These are phyloP conservation scores for Sakesphorus luctuosus DNA, from an alignment of 2,113 vertebrate species.

Conservation along the genomic window DNA sequence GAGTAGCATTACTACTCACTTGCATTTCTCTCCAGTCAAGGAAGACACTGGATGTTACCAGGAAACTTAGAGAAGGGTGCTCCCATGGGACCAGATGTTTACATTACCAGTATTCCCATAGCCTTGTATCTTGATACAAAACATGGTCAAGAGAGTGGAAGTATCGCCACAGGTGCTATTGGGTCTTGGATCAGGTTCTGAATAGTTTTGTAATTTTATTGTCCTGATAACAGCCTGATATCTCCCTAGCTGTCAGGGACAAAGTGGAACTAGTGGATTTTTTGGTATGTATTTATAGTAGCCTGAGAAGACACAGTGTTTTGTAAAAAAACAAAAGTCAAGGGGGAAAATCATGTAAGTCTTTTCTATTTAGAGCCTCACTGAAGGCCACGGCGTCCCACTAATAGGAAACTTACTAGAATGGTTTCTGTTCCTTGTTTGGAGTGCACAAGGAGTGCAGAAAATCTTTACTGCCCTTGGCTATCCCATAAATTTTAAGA, in stretches of 20 bases:
- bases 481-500: background rate
- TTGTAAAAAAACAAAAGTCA: background rate
- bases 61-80: background rate
- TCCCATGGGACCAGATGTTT: background rate
- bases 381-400: fast-evolving
- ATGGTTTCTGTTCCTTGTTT: background rate
- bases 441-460: background rate
- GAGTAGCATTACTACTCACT: background rate
- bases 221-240: background rate
- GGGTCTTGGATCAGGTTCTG: background rate
- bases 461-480: background rate
- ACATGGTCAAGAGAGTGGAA: background rate
- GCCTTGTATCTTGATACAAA: background rate
- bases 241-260: background rate
- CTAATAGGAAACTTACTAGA: background rate
- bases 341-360: fast-evolving
- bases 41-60: background rate
- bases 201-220: background rate
- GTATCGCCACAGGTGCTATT: background rate
- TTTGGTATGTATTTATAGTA: background rate
- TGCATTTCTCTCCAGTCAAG: background rate
- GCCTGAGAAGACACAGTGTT: background rate
- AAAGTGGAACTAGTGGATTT: background rate
- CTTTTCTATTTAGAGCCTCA: background rate
- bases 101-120: background rate